Conservation (phyloP, 2,113 vertebrate genomes). For the Orcinus orca region DNA sequence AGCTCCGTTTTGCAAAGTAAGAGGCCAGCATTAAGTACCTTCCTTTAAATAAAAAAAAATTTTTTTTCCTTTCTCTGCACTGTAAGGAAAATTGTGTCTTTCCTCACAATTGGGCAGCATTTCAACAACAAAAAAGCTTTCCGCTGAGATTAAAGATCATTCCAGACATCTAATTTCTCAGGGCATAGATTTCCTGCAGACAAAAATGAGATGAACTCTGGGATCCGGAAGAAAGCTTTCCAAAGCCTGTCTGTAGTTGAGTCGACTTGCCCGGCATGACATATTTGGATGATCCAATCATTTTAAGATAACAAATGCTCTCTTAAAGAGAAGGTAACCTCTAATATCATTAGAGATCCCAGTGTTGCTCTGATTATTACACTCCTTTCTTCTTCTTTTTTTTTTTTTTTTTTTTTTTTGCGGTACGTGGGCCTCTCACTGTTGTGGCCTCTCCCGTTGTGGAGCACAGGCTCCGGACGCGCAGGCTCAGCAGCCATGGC, state of each 20-base stretch:
- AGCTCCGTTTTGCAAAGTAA: neutral
- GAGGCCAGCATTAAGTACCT: neutral
- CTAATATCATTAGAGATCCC: slow-evolving; percentile 37
- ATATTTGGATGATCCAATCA: slow-evolving; percentile 7
- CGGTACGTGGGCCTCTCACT: too few relatives aligned
- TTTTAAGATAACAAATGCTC: slow-evolving; percentile 36
- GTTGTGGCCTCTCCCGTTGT: too few relatives aligned
- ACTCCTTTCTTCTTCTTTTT: neutral
- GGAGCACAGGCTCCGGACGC: too few relatives aligned
- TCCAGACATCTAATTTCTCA: slow-evolving; percentile 36
- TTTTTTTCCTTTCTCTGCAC: neutral
- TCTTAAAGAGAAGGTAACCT: slow-evolving; percentile 44
- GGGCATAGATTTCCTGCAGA: neutral
- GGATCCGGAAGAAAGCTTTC: slow-evolving; percentile 28
- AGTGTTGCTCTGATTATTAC: neutral
- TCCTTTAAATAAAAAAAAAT: neutral
- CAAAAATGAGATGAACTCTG: slow-evolving; percentile 22
- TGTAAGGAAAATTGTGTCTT: slow-evolving; percentile 14
- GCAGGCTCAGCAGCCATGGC: too few relatives aligned
- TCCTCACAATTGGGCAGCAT: neutral
- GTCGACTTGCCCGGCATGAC: neutral
- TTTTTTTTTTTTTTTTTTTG: too few relatives aligned
- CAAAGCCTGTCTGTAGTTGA: neutral
- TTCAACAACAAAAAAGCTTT: neutral
- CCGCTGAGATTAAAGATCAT: slow-evolving; percentile 8